phyloP scores from a whole-genome alignment of 1,140 invertebrate genomes.

The Zaprionus ghesquierei region DNA sequence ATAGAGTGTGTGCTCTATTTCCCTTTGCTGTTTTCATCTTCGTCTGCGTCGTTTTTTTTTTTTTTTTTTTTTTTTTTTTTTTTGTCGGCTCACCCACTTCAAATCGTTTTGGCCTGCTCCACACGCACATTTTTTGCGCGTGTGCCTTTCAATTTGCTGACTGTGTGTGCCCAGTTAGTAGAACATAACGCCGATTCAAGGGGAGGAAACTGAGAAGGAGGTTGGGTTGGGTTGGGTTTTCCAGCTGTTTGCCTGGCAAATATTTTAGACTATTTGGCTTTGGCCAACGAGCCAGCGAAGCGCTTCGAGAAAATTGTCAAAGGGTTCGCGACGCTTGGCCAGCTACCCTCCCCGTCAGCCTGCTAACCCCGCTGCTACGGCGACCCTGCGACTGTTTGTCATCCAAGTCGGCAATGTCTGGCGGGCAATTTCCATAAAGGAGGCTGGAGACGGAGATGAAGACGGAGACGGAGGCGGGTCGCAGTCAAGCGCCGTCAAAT shows the following conservation, averaged over 20 bases:
- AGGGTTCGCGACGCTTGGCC: conserved; percentile 37
- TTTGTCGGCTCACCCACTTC: conserved; percentile 32
- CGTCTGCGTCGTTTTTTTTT: conserved; percentile 18
- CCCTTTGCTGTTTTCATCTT: conserved; percentile 14
- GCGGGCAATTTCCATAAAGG: conserved; percentile 69
- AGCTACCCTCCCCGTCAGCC: not conserved
- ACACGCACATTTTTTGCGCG: conserved; percentile 25
- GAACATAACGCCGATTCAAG: conserved; percentile 55
- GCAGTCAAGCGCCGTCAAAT: conserved; percentile 59
- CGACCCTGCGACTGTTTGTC: conserved; percentile 55
- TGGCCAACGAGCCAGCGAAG: conserved; percentile 56
- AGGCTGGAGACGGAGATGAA: conserved; percentile 9
- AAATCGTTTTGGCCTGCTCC: conserved; percentile 55
- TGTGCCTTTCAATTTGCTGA: conserved; percentile 72
- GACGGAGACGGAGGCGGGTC: not conserved
- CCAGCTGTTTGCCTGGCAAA: conserved; percentile 69
- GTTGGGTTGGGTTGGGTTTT: conserved; percentile 26
- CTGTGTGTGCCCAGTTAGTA: conserved; percentile 65
- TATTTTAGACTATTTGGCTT: conserved; percentile 49
- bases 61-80: conserved; percentile 11
- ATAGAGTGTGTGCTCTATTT: conserved; percentile 30
- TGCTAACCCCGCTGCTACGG: not conserved
- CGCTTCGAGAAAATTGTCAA: conserved; percentile 62
- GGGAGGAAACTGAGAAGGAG: conserved; percentile 3
- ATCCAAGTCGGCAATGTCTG: conserved; percentile 57